Percentiles rank a stretch among this genome's conserved stretches.
These are phyloP conservation scores for Acrobeloides nanus DNA, from an alignment of 2,888 invertebrate genomes.

Conservation along the genomic window DNA sequence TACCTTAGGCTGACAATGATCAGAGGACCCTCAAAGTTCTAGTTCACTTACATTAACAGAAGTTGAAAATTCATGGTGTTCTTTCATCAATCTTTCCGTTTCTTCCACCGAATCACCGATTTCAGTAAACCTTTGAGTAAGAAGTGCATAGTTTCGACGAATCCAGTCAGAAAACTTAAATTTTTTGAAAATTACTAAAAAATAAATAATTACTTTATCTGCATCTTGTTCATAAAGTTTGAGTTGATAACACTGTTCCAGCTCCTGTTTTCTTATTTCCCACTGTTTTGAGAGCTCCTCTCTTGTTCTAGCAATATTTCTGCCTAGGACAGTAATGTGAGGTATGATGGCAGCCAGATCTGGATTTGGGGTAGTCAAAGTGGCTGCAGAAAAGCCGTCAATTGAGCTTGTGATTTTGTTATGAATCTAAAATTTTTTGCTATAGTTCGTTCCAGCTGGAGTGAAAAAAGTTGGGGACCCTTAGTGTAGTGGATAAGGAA, in stretches of 20 bases:
- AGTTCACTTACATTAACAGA: slow-evolving; percentile 14
- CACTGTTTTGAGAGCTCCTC: slow-evolving; percentile 84
- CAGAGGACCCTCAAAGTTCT: too few relatives aligned
- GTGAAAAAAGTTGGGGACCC: too few relatives aligned
- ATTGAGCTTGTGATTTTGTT: slow-evolving; percentile 8
- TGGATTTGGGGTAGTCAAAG: slow-evolving; percentile 57
- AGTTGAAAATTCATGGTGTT: slow-evolving; percentile 21
- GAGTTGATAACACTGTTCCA: slow-evolving; percentile 91
- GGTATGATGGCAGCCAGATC: slow-evolving; percentile 61
- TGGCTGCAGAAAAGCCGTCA: slow-evolving; percentile 11
- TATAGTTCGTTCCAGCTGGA: too few relatives aligned
- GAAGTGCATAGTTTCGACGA: slow-evolving; percentile 12
- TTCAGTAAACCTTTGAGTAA: slow-evolving; percentile 21
- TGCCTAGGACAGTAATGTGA: slow-evolving; percentile 55
- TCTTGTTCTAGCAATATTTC: slow-evolving; percentile 60
- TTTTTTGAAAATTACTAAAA: slow-evolving; percentile 9
- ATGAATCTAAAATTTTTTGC: slow-evolving; percentile 5
- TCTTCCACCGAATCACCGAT: slow-evolving; percentile 21
- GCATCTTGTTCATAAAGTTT: slow-evolving; percentile 93
- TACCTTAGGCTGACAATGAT: too few relatives aligned
- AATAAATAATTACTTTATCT: slow-evolving; percentile 61
- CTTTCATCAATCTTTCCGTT: slow-evolving; percentile 15
- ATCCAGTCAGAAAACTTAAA: slow-evolving; percentile 23
- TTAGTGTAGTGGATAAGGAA: too few relatives aligned
- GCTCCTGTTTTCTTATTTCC: slow-evolving; percentile 85